These are phyloP conservation scores for Listrodromus nycthemerus DNA, from an alignment of 2,888 invertebrate genomes.

Conservation along the genomic window DNA sequence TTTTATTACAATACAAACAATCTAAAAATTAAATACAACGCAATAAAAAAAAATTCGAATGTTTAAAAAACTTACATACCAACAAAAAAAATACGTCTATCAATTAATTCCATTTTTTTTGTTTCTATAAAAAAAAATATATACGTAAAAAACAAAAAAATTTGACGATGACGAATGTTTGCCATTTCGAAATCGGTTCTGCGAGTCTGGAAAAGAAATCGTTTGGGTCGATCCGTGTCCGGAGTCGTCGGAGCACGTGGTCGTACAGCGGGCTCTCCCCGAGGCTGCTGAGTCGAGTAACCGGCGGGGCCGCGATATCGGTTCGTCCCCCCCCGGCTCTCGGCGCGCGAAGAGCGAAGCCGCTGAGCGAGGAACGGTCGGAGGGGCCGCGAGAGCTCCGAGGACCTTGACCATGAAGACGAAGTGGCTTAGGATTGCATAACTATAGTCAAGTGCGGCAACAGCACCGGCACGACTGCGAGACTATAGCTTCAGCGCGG, in stretches of 20 bases:
- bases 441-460: slow-evolving; percentile 77
- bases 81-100: too few species aligned
- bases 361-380: background rate
- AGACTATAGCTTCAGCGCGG: slow-evolving; percentile 65
- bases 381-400: slow-evolving; percentile 60
- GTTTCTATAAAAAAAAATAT: too few species aligned
- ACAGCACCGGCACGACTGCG: slow-evolving; percentile 66
- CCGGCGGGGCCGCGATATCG: slow-evolving; percentile 41
- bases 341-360: slow-evolving; percentile 20
- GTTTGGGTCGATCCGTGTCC: slow-evolving; percentile 8
- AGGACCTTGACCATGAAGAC: slow-evolving; percentile 81
- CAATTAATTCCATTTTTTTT: too few species aligned
- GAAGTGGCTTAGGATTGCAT: slow-evolving; percentile 78
- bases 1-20: too few species aligned
- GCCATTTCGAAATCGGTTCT: background rate
- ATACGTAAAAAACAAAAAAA: too few species aligned
- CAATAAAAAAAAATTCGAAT: too few species aligned
- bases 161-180: background rate
- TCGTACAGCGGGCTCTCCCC: background rate
- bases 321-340: slow-evolving; percentile 36
- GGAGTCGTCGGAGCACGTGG: slow-evolving; percentile 27
- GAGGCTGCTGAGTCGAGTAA: slow-evolving; percentile 43
- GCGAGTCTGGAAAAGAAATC: background rate
- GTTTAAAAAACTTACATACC: too few species aligned
- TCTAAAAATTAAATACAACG: too few species aligned